A percentile compares a stretch with the other conserved stretches of the same genome.
phyloP scores from a whole-genome alignment of 2,888 invertebrate species.

The Ligdia adustata region DNA sequence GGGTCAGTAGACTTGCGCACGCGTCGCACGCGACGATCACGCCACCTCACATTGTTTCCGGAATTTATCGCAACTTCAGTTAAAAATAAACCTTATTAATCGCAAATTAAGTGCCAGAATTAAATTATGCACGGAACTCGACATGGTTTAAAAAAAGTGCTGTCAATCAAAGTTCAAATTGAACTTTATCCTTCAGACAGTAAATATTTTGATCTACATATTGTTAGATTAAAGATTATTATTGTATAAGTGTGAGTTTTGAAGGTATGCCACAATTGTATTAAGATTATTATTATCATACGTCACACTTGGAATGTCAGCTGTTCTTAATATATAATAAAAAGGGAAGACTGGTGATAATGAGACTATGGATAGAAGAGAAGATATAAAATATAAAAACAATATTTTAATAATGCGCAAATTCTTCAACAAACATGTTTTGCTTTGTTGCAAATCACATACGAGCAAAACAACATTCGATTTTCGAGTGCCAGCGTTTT shows the following conservation, averaged over 20 bases:
- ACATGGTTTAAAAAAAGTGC: constrained; percentile 25
- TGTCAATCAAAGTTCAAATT: constrained; percentile 39
- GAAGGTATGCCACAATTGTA: constrained; percentile 49
- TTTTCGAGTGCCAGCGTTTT: constrained; percentile 6
- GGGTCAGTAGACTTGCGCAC: constrained; percentile 70
- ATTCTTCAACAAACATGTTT: constrained; percentile 1
- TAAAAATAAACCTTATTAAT: constrained; percentile 37
- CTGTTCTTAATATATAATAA: constrained; percentile 38
- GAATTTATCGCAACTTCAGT: constrained; percentile 31
- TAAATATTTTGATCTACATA: constrained; percentile 18
- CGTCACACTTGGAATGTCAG: constrained; percentile 36
- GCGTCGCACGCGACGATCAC: constrained; percentile 65
- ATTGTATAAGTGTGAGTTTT: constrained; percentile 38
- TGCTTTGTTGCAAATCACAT: constrained; percentile 1
- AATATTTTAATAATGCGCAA: not conserved
- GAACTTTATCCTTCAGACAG: constrained; percentile 17
- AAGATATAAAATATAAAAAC: not conserved
- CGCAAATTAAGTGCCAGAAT: constrained; percentile 1
- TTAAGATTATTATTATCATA: no score
- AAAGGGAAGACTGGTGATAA: no score
- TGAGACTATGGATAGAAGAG: no score
- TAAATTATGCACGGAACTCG: not conserved
- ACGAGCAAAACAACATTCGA: constrained; percentile 1
- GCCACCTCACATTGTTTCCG: constrained; percentile 64
- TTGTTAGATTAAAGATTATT: constrained; percentile 28